Percentiles rank a stretch among this genome's conserved stretches.
Evolutionary conservation across 2,113 vertebrate genomes (phyloP).

Genomic region (Engraulis encrasicolus): DNA sequence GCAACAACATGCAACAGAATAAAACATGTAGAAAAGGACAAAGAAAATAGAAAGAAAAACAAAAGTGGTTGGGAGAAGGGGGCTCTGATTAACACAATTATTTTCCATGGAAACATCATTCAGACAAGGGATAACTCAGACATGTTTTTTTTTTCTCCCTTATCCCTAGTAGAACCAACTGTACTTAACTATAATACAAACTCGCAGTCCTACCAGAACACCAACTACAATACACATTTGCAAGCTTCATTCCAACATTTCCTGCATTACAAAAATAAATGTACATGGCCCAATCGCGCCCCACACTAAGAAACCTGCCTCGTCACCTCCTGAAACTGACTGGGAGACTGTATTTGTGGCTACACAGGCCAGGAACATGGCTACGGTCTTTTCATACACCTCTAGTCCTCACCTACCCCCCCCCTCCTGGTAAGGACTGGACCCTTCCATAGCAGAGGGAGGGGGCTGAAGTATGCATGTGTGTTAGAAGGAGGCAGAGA

Average conservation of each 20-base stretch:
- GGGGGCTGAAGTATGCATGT: no score
- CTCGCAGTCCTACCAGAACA: neutral
- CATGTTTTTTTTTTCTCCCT: neutral
- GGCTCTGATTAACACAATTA: neutral
- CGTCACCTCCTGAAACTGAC: no score
- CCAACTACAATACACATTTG: neutral
- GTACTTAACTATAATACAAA: no score
- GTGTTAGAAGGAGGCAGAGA: no score
- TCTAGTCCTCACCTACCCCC: no score
- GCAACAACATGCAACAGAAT: neutral
- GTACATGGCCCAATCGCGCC: neutral
- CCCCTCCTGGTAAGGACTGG: no score
- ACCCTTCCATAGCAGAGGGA: no score
- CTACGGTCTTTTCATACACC: no score
- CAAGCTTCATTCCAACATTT: neutral
- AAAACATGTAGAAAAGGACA: neutral
- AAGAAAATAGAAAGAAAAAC: neutral
- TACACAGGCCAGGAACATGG: no score
- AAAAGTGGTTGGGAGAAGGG: neutral
- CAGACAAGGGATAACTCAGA: neutral
- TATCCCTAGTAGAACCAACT: no score
- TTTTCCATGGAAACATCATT: neutral
- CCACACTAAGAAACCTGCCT: no score
- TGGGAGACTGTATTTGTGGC: no score
- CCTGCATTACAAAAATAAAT: neutral